Base-by-base conservation (phyloP, 2,888 invertebrate species). In the Corbicula japonica region DNA sequence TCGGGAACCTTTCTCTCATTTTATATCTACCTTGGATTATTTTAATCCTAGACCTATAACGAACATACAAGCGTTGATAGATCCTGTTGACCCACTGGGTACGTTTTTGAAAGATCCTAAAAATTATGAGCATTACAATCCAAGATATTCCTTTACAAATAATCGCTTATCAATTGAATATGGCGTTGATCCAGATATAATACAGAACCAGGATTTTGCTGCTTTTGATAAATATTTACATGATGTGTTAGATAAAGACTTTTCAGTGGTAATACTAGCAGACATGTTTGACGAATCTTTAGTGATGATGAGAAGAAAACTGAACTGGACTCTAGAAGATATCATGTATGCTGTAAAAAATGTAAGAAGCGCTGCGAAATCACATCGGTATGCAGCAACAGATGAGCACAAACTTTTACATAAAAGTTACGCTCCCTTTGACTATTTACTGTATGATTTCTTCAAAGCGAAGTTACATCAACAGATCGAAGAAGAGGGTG, bases 221-320 rank as follows among this genome's bases (percentile, higher is more conserved):
- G 61, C 54, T 23, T 80, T 83, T 65, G 32, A 75, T 15, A 38
- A 63, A 26, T 83, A 75, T 38, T 30, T 78, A 8, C 23, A 74
- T 10, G 54, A 76, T 10, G 81, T 77, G 12, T 32, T 84, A 34
- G 80, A 82, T 46, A 72, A 75, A 60, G 71, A 70, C n/a, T 84
- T 82, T 62, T 61, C 38, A 10, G 63, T 84, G 2, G 84, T 84
- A 0, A 72, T 84, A 2, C 32, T 78, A 10, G 77, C 77, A 10
- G 82, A 84, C 41, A 48, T 28, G 18, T 80, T 80, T 28, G 84
- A 84, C 66, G 84, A 80, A 63, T 82, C 82, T 3, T 63, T 84
- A 8, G 73, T 84, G 10, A 34, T 84, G 38, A 71, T 82, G 63
- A 71, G 56, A 62, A 34, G 82, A 10, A 50, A 66, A 21, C 68